Evolutionary conservation across 1,140 invertebrate species (phyloP), one percentile per base, ranked within the genome.

Genomic region (Solen grandis): DNA sequence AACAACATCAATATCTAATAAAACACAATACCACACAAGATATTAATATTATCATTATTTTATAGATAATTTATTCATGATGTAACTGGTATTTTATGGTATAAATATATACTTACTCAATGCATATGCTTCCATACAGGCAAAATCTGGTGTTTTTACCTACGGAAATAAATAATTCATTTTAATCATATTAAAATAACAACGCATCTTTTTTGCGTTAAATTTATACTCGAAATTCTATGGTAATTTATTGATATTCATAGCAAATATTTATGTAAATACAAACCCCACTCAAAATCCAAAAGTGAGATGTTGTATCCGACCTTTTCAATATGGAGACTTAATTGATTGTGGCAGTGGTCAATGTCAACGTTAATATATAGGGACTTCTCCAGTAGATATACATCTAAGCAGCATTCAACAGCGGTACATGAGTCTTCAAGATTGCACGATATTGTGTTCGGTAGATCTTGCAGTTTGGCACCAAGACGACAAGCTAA

Each of bases 331-430:
- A 76, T 63, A 19, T 19, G 25, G 10, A 76, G 3, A 31, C n/a
- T 25, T 31, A 76, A 41, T 31, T 31, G 29, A 19, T 76, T 76
- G 5, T 27, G 19, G 59, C 73, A 76, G 2, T 59, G 62, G 25
- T 76, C 29, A 5, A 76, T 8, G n/a, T 65, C 41, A 10, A 76
- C n/a, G 19, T 22, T 33, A 19, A 66, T 25, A 41, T 76, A 54
- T 16, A 65, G 66, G 13, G 73, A 60, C 35, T 29, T 41, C 36
- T 59, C 54, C 16, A 73, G 25, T n/a, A 60, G 25, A 62, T 73
- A 73, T 3, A 66, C 62, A 65, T 76, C 60, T n/a, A 76, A n/a
- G 27, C 73, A 76, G 35, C 73, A 76, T 5, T 76, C 73, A 1
- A 76, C n/a, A n/a, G 73, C 59, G 14, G 73, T 41, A 29, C 73